Percentiles rank a stretch among this genome's conserved stretches.
Evolutionary conservation across 1,140 invertebrate species (phyloP).

Genomic region (Scaptodrosophila lebanonensis): DNA sequence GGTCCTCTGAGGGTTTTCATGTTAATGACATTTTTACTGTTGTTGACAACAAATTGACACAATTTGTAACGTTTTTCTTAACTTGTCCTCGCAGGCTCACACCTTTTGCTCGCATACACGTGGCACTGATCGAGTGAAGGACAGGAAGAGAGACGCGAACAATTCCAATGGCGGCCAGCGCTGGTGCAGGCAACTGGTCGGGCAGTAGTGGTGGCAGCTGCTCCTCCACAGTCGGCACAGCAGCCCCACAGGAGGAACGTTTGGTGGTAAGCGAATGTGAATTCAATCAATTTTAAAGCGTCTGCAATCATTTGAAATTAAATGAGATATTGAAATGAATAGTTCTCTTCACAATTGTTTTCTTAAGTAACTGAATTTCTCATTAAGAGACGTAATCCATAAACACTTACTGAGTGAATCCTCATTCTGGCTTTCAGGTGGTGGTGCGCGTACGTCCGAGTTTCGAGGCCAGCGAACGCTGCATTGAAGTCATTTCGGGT

Average conservation of each 20-base stretch:
- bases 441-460: constrained; percentile 72
- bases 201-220: constrained; percentile 69
- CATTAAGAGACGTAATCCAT: not conserved
- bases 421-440: constrained; percentile 43
- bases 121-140: constrained; percentile 31
- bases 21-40: constrained; percentile 65
- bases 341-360: too few relatives aligned
- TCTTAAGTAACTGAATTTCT: too few relatives aligned
- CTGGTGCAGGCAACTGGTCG: constrained; percentile 63
- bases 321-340: too few relatives aligned
- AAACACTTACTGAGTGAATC: too few relatives aligned
- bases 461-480: constrained; percentile 61
- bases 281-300: too few relatives aligned
- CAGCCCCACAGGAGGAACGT: constrained; percentile 59
- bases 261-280: constrained; percentile 49
- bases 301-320: too few relatives aligned
- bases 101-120: constrained; percentile 49
- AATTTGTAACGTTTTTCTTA: constrained; percentile 56
- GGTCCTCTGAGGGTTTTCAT: constrained; percentile 23
- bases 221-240: constrained; percentile 49
- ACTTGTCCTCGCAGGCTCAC: constrained; percentile 16
- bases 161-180: constrained; percentile 47
- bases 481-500: constrained; percentile 73
- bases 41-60: constrained; percentile 71
- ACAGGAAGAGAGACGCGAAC: constrained; percentile 3